These are phyloP conservation scores for Serinus canaria DNA, from an alignment of 2,113 vertebrate species.

Conservation along the genomic window DNA sequence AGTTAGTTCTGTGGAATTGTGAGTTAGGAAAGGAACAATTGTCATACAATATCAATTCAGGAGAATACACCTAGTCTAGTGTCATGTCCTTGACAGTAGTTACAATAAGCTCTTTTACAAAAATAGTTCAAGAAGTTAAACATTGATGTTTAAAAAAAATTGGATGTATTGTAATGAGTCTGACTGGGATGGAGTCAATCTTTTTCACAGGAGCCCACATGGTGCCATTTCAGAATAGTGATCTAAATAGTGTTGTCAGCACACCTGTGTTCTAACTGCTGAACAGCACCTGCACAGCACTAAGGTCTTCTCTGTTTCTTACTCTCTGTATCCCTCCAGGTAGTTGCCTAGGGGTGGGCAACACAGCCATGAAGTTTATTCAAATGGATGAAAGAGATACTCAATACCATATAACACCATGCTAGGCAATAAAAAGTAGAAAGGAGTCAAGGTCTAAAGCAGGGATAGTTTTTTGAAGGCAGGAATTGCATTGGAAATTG, in stretches of 20 bases:
- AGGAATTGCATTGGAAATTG: not conserved
- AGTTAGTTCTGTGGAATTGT: not conserved
- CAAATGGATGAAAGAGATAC: not conserved
- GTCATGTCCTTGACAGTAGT: not conserved
- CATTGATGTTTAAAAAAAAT: not conserved
- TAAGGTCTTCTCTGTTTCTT: not conserved
- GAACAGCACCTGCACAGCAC: not conserved
- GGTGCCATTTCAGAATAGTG: not conserved
- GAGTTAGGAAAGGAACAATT: not conserved
- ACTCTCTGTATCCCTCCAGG: no score
- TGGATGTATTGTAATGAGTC: accelerated
- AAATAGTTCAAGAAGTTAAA: not conserved
- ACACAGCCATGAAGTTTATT: not conserved
- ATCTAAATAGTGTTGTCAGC: not conserved
- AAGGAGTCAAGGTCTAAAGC: not conserved
- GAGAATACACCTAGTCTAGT: not conserved
- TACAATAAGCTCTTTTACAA: not conserved
- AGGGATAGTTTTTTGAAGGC: not conserved
- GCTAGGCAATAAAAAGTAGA: not conserved
- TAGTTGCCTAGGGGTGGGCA: not conserved
- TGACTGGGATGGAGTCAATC: not conserved
- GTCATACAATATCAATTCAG: not conserved
- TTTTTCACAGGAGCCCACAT: not conserved
- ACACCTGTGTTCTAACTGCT: not conserved
- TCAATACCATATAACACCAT: not conserved